Evolutionary conservation across 2,888 invertebrate genomes (phyloP), one percentile per base, ranked within the genome.

Genomic region (Lasius fuliginosus): DNA sequence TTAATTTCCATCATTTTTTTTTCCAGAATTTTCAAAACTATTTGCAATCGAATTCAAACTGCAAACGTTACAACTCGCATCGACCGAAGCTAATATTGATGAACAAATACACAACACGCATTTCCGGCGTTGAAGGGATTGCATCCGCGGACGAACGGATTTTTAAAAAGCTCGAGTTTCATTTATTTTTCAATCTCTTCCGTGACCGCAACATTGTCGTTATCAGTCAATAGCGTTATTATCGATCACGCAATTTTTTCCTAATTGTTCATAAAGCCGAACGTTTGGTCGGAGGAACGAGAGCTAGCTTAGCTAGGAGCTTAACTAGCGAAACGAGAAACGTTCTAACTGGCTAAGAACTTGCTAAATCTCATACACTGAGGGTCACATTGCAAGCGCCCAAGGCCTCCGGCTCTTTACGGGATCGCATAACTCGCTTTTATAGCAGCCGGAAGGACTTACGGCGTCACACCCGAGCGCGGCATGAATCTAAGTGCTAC

Each of bases 401-500:
- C 71, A 71, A 71, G 71, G 60, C 42, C 71, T 79, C 42, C 18
- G 42, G 79, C 33, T 53, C 49, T 79, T 71, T 79, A 79, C 33
- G 79, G 58, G 46, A 30, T 79, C 71, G 46, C 73, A 71, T 81
- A 81, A 81, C 71, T 81, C 46, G 60, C 33, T 71, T 81, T 81
- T 81, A 81, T 46, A 60, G 73, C 71, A 9, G 58, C 56, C 30
- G 79, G 73, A 71, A 71, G n/a, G 58, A 68, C 58, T 77, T 67
- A 77, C 12, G 23, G 33, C 46, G 36, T 71, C 12, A 71, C 46
- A 71, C 46, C 36, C 46, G 23, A 71, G 23, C 33, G 8, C 23
- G 33, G 18, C 33, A 77, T 56, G 30, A 69, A 76, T 65, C 65
- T 36, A 11, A 40, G 58, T 27, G 18, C 18, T 49, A 23, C 36